phyloP scores from a whole-genome alignment of 1,140 invertebrate genomes.

The Papilio xuthus region DNA sequence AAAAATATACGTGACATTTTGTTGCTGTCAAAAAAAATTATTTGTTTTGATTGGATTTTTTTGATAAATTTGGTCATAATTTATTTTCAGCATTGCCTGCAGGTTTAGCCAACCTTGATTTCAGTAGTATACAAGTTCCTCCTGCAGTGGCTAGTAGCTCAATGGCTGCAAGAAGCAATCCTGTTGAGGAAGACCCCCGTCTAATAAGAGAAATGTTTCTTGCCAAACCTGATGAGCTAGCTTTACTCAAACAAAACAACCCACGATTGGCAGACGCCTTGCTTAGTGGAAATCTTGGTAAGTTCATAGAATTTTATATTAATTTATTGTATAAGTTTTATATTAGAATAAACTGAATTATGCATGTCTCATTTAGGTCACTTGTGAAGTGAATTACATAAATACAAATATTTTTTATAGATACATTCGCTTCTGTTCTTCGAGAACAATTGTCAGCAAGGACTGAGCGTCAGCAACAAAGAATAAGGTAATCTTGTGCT shows the following conservation, averaged over 20 bases:
- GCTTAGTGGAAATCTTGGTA: conserved; percentile 90
- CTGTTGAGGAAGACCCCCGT: conserved; percentile 92
- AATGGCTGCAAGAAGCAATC: conserved; percentile 75
- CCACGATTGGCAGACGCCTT: conserved; percentile 95
- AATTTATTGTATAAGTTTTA: neutral
- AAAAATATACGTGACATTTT: conserved; percentile 43
- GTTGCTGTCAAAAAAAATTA: conserved; percentile 48
- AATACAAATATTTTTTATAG: conserved; percentile 69
- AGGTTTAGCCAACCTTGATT: conserved; percentile 85
- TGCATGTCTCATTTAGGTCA: conserved; percentile 14
- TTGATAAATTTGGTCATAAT: conserved; percentile 43
- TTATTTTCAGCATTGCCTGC: conserved; percentile 66
- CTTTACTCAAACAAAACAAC: conserved; percentile 96
- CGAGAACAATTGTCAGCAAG: conserved; percentile 90
- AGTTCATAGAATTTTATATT: conserved; percentile 14
- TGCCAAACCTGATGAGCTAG: conserved; percentile 95
- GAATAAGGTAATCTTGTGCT: conserved; percentile 79
- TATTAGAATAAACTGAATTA: conserved; percentile 42
- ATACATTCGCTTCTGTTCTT: conserved; percentile 91
- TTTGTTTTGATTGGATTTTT: conserved; percentile 44
- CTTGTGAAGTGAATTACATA: conserved; percentile 33
- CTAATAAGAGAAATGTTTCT: conserved; percentile 94
- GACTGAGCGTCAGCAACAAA: conserved; percentile 90
- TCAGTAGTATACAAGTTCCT: conserved; percentile 92
- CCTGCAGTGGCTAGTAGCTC: conserved; percentile 62